Percentiles rank a stretch among this genome's conserved stretches.
phyloP scores from a whole-genome alignment of 2,888 invertebrate genomes.

The Portevinia maculata region DNA sequence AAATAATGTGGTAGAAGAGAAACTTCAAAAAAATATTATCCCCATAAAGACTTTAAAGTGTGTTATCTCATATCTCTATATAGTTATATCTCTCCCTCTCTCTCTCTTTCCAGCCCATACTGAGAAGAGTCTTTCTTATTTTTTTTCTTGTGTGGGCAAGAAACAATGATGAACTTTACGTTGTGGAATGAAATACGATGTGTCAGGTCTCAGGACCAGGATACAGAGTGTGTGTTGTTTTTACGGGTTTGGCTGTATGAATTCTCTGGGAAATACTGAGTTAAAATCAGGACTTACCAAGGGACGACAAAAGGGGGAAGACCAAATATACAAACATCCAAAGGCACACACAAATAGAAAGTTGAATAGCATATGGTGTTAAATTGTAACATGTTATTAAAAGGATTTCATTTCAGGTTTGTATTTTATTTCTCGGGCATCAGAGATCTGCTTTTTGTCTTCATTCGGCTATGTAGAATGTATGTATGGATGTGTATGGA shows the following conservation, averaged over 20 bases:
- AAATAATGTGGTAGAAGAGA: conserved; percentile 68
- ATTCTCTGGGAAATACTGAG: conserved; percentile 54
- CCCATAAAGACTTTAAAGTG: conserved; percentile 64
- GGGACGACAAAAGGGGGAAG: background rate
- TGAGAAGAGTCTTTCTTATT: conserved; percentile 13
- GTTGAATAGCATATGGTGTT: conserved; percentile 44
- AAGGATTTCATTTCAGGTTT: conserved; percentile 50
- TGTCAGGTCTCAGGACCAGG: background rate
- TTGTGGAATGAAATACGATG: conserved; percentile 20
- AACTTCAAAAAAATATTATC: conserved; percentile 69
- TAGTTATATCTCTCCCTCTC: conserved; percentile 13
- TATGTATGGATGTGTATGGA: background rate
- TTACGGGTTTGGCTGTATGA: conserved; percentile 4
- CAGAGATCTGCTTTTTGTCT: conserved; percentile 6
- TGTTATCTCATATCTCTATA: too few species aligned
- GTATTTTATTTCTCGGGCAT: background rate
- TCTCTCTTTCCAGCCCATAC: background rate
- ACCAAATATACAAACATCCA: conserved; percentile 3
- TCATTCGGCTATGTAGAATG: too few species aligned
- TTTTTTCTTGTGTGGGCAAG: conserved; percentile 3
- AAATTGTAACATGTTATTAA: conserved; percentile 63
- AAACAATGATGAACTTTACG: conserved; percentile 30
- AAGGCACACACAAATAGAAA: background rate
- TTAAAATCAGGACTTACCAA: conserved; percentile 47
- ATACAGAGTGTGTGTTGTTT: conserved; percentile 8